Evolutionary conservation across 1,140 invertebrate genomes (phyloP), one percentile per base, ranked within the genome.

Genomic region (Leguminivora glycinivorella): DNA sequence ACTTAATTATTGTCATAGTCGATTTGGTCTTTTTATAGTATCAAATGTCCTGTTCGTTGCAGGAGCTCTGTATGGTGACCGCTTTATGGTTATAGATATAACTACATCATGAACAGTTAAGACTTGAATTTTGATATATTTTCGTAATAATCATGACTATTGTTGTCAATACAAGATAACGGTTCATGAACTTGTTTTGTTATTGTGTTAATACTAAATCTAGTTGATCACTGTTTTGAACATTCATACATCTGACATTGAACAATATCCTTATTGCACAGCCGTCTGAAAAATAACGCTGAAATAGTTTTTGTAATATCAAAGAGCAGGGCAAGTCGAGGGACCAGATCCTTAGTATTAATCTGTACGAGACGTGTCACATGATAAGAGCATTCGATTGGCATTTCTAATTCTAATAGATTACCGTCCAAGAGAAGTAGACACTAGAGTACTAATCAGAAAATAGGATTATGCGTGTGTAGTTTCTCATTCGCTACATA

Each of bases 221-320:
- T 89, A 85, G 73, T 75, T 83, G 76, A 85, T 87, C 84, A 87
- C 47, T 83, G 88, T 84, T 78, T 82, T 87, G 79, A 82, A 88
- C 89, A 91, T 91, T 89, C 89, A 91, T 89, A 91, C 84, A 81
- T 91, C 85, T 83, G 88, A 88, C 87, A 91, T 75, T 83, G 82
- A 89, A 78, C 79, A 85, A 73, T 83, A 83, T 88, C 85, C 85
- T 88, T 86, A 85, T 89, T 83, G 84, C 88, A 90, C 89, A 90
- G 89, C 89, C 89, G 80, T 90, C 88, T 88, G 87, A 83, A 90
- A 89, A 87, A 80, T 84, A 84, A 83, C 82, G 85, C 88, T 82
- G 79, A 82, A 74, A 81, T 81, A 91, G 89, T 88, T 87, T 81
- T 90, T 90, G 89, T 91, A 91, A 91, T 90, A 91, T 91, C 81